These are phyloP conservation scores for Cervus canadensis DNA, from an alignment of 2,113 vertebrate species.

Conservation along the genomic window DNA sequence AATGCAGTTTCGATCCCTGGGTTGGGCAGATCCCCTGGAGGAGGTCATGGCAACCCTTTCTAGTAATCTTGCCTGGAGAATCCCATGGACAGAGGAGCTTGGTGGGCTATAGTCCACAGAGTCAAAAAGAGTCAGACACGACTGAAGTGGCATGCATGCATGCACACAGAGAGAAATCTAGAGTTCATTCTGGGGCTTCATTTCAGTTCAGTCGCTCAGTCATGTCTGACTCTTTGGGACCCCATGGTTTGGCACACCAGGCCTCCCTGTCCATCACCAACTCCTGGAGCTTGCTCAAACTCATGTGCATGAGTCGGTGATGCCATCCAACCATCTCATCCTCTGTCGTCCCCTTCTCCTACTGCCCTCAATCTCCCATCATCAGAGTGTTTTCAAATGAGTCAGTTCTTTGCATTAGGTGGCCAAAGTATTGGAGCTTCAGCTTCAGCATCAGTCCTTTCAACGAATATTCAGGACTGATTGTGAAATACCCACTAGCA, in stretches of 20 bases:
- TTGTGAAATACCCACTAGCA: background rate
- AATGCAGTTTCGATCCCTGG: accelerated
- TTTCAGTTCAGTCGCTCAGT: background rate
- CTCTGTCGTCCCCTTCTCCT: background rate
- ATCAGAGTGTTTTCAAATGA: background rate
- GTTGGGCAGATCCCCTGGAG: background rate
- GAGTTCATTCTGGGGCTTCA: background rate
- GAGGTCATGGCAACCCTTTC: background rate
- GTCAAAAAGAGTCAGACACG: background rate
- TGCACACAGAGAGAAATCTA: background rate
- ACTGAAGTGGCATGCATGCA: background rate
- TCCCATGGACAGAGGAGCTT: background rate
- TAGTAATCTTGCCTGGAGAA: background rate
- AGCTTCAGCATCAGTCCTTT: background rate
- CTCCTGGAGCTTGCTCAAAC: background rate
- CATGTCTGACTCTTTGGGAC: background rate
- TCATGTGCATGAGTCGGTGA: accelerated
- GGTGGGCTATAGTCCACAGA: background rate
- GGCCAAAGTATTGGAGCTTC: background rate
- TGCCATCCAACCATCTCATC: background rate
- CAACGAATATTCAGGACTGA: background rate
- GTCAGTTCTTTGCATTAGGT: background rate
- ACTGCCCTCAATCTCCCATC: background rate
- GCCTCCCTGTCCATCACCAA: background rate
- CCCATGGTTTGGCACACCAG: background rate